Conservation (phyloP, 1,140 invertebrate genomes). For the Euglossa dilemma region DNA sequence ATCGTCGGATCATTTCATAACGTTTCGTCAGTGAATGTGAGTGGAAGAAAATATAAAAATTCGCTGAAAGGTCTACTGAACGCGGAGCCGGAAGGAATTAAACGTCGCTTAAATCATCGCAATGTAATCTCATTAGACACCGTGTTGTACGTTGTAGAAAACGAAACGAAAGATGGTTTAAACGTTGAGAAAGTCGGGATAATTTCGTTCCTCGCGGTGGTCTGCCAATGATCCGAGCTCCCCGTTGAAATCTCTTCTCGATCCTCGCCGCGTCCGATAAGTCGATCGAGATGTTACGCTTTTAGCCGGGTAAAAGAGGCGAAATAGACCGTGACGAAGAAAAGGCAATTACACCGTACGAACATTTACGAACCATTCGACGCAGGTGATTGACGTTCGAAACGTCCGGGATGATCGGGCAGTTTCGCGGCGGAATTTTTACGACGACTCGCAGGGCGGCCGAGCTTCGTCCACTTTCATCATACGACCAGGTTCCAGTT, state of each 20-base stretch:
- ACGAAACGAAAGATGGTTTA: too few species aligned
- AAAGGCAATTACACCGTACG: background rate
- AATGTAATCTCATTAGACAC: too few species aligned
- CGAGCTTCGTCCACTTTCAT: conserved; percentile 37
- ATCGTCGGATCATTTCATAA: too few species aligned
- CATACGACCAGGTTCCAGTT: conserved; percentile 35
- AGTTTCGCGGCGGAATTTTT: conserved; percentile 15
- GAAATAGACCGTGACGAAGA: background rate
- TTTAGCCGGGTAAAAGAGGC: background rate
- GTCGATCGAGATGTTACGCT: background rate
- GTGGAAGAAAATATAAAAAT: too few species aligned
- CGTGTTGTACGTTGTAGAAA: too few species aligned
- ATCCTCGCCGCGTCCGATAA: background rate
- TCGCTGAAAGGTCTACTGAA: too few species aligned
- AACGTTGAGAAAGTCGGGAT: background rate
- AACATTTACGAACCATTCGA: background rate
- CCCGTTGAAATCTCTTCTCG: background rate
- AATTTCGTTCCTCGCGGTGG: background rate
- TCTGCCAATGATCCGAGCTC: background rate
- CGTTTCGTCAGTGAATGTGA: too few species aligned
- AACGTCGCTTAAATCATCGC: too few species aligned
- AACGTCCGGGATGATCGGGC: background rate
- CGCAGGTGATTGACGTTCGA: background rate
- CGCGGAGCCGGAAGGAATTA: too few species aligned
- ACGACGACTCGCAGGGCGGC: background rate